Percentiles rank a stretch among this genome's conserved stretches.
phyloP scores from a whole-genome alignment of 2,888 invertebrate genomes.

The Drosophila neonasuta region DNA sequence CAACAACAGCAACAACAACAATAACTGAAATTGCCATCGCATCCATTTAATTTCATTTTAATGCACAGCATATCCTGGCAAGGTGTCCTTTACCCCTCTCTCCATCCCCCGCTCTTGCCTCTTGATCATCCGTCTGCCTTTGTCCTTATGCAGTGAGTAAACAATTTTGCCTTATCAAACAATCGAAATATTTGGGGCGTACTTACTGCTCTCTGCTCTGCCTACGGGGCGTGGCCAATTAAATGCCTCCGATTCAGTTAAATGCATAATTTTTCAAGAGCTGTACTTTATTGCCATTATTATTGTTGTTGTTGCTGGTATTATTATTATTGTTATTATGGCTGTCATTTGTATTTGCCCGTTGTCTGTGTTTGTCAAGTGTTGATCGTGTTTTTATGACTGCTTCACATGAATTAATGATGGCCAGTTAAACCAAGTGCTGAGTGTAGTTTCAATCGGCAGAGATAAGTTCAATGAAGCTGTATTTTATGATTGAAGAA shows the following conservation, averaged over 20 bases:
- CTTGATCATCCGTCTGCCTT: conserved; percentile 4
- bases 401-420: conserved; percentile 34
- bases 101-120: background rate
- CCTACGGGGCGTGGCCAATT: conserved; percentile 53
- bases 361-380: conserved; percentile 64
- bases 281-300: conserved; percentile 58
- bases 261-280: conserved; percentile 59
- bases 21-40: conserved; percentile 49
- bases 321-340: conserved; percentile 41
- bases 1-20: conserved; percentile 38
- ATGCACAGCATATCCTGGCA: conserved; percentile 61
- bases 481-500: background rate
- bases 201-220: background rate
- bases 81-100: conserved; percentile 37
- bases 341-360: conserved; percentile 43
- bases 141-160: conserved; percentile 56
- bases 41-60: conserved; percentile 76
- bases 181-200: conserved; percentile 43
- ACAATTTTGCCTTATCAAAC: conserved; percentile 64
- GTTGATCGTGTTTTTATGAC: conserved; percentile 50
- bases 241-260: conserved; percentile 53
- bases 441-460: background rate
- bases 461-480: background rate
- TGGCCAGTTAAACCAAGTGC: conserved; percentile 5
- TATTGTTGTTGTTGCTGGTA: conserved; percentile 28